A percentile compares a stretch with the other conserved stretches of the same genome.
Conservation (phyloP, 2,888 invertebrate genomes). For the Euplexia lucipara region DNA sequence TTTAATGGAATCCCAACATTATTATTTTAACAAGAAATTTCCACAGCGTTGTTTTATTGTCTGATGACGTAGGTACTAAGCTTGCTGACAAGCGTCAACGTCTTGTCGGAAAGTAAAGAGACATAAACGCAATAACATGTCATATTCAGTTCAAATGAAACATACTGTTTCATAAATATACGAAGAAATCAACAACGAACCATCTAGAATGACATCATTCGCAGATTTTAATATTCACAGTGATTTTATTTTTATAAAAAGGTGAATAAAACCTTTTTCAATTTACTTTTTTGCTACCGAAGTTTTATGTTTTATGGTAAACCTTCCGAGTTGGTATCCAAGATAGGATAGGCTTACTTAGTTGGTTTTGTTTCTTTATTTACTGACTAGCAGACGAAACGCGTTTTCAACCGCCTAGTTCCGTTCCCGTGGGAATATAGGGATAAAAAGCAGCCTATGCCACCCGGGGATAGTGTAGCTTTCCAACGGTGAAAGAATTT, state of each 20-base stretch:
- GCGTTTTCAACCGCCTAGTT: no score
- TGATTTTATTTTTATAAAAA: not conserved
- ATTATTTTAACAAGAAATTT: conserved; percentile 26
- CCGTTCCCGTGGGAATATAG: no score
- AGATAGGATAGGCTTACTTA: no score
- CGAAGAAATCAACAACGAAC: not conserved
- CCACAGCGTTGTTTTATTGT: conserved; percentile 4
- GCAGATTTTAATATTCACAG: not conserved
- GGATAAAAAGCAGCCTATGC: no score
- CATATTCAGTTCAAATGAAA: conserved; percentile 42
- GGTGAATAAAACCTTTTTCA: not conserved
- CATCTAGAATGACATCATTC: not conserved
- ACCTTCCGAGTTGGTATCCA: no score
- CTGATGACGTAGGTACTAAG: conserved; percentile 7
- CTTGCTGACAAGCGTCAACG: conserved; percentile 32
- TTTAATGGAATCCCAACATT: conserved; percentile 18
- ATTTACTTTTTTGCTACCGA: no score
- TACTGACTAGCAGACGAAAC: no score
- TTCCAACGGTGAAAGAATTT: no score
- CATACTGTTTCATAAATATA: conserved; percentile 19
- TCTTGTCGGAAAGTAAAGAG: conserved; percentile 22
- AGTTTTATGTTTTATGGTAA: no score
- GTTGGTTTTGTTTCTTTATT: no score
- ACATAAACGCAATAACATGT: conserved; percentile 30
- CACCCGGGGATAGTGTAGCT: no score